A percentile compares a stretch with the other conserved stretches of the same genome.
phyloP scores from a whole-genome alignment of 1,140 invertebrate species.

The Bilobella aurantiaca region DNA sequence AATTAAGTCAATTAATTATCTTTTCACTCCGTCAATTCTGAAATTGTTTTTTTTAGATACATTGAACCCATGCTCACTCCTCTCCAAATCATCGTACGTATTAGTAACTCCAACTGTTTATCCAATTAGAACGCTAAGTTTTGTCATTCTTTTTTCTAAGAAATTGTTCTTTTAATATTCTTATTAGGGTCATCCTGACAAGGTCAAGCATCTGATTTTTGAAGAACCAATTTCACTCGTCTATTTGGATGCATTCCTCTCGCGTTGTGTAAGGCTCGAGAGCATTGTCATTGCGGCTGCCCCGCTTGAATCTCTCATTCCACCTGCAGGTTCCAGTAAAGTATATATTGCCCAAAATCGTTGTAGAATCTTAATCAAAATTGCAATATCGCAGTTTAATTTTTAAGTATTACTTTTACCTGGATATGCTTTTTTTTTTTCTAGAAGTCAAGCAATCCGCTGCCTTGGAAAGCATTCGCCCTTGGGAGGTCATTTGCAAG shows the following conservation, averaged over 20 bases:
- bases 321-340: too few relatives aligned
- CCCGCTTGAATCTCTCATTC: background rate
- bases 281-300: background rate
- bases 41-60: background rate
- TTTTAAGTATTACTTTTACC: too few relatives aligned
- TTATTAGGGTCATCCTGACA: too few relatives aligned
- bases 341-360: too few relatives aligned
- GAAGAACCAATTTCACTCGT: background rate
- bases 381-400: too few relatives aligned
- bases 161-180: too few relatives aligned
- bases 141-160: background rate
- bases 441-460: too few relatives aligned
- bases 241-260: background rate
- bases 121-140: background rate
- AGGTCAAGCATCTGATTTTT: background rate
- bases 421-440: too few relatives aligned
- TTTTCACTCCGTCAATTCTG: background rate
- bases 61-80: background rate
- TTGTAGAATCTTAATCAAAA: too few relatives aligned
- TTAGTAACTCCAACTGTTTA: background rate
- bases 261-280: background rate
- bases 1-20: background rate
- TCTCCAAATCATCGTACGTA: background rate
- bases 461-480: too few relatives aligned
- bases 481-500: background rate